These are phyloP conservation scores for Xiphophorus couchianus DNA, from an alignment of 2,113 vertebrate genomes.

Conservation along the genomic window DNA sequence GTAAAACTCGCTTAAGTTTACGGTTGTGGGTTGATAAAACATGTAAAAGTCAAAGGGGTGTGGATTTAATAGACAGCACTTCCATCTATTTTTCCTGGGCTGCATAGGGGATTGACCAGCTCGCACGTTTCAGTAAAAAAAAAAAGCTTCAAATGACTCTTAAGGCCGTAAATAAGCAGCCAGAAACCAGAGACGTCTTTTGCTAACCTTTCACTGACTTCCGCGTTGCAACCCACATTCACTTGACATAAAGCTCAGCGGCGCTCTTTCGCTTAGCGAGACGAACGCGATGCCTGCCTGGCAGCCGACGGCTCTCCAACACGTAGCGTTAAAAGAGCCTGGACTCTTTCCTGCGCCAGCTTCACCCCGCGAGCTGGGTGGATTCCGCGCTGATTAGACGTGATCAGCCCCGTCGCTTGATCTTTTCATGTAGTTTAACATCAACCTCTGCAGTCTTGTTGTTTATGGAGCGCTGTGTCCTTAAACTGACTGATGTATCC, in stretches of 20 bases:
- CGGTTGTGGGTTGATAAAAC: too few relatives aligned
- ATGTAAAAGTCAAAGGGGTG: too few relatives aligned
- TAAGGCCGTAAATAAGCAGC: too few relatives aligned
- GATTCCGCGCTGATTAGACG: conserved; percentile 72
- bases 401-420: conserved; percentile 53
- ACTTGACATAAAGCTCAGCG: conserved; percentile 13
- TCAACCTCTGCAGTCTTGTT: conserved; percentile 15
- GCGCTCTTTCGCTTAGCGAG: conserved; percentile 8
- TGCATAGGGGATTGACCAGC: too few relatives aligned
- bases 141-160: conserved; percentile 13
- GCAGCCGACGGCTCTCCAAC: conserved; percentile 45
- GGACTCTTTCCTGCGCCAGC: conserved; percentile 63
- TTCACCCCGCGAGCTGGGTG: conserved; percentile 57
- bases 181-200: too few relatives aligned
- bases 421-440: conserved; percentile 50
- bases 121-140: conserved; percentile 7
- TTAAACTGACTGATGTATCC: conserved; percentile 44
- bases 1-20: too few relatives aligned
- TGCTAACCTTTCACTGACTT: background rate
- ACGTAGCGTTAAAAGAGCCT: conserved; percentile 54
- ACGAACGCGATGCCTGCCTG: conserved; percentile 29
- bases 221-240: conserved; percentile 39
- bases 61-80: too few relatives aligned
- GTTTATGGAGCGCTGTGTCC: conserved; percentile 33
- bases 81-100: too few relatives aligned